Evolutionary conservation across 2,888 invertebrate species (phyloP), one percentile per base, ranked within the genome.

Genomic region (Perithous albicinctus): DNA sequence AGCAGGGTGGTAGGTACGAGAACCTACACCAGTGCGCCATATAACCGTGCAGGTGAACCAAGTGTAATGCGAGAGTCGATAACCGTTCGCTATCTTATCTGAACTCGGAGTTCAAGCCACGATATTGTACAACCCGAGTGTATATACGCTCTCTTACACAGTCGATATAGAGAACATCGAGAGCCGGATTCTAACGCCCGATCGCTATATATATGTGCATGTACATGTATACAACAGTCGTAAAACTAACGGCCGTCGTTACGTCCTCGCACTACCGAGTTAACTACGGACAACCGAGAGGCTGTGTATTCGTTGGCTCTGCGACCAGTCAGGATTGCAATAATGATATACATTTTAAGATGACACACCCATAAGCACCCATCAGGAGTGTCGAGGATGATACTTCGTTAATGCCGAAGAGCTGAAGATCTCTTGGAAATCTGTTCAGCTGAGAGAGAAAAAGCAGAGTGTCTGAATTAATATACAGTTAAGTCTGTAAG

Each of bases 61-160:
- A 88, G 88, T 87, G 88, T 90, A 89, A 89, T 69, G 87, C 89
- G 87, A 75, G 75, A 90, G 88, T 86, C 89, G 90, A 91, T 91
- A 91, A 88, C 89, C 86, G 86, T 76, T 78, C 84, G 86, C 84
- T 91, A 91, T 91, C 91, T 91, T 91, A 91, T 91, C 91, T 64
- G 54, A 76, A 77, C 66, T 67, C 74, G 43, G 38, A 78, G 75
- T 74, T 61, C 72, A 72, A n/a, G 78, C 41, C 73, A 70, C 73
- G 67, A 78, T 83, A 84, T 83, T 72, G 79, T 77, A 79, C 75
- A 59, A 76, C 29, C 35, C 38, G 41, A n/a, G n/a, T n/a, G 38
- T 51, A 63, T 73, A 56, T 80, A 63, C 32, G 46, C 59, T 35
- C 38, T 41, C 23, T n/a, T n/a, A 46, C 61, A 48, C 64, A 67